phyloP scores from a whole-genome alignment of 2,113 vertebrate species.

The Cettia cetti region DNA sequence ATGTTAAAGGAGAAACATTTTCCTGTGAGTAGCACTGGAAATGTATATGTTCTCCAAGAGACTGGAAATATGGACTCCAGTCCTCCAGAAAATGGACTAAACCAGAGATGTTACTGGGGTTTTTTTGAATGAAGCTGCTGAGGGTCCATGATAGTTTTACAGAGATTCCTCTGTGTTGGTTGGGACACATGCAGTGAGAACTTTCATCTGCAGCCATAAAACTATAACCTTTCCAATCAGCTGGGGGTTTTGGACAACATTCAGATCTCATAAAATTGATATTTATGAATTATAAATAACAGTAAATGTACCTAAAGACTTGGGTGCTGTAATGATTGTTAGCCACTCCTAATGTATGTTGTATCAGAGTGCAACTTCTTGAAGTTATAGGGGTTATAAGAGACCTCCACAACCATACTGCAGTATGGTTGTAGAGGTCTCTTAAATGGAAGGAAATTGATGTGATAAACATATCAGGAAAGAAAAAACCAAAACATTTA shows the following conservation, averaged over 20 bases:
- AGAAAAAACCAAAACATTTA: neutral
- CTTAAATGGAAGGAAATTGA: neutral
- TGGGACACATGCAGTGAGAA: neutral
- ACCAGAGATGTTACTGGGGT: neutral
- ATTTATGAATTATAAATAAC: neutral
- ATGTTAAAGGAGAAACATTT: neutral
- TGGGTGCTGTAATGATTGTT: neutral
- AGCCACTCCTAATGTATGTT: neutral
- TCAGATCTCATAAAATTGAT: neutral
- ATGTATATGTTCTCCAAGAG: neutral
- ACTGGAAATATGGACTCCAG: neutral
- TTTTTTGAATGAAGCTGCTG: neutral
- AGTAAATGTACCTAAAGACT: neutral
- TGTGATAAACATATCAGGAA: neutral
- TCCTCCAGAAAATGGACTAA: neutral
- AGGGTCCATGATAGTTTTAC: neutral
- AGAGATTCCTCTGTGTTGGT: neutral
- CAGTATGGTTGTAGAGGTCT: neutral
- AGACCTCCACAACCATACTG: neutral
- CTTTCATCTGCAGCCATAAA: neutral
- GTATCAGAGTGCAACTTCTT: neutral
- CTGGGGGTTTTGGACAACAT: neutral
- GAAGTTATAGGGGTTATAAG: neutral
- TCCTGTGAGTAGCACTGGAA: neutral
- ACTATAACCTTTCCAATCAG: neutral